phyloP scores from a whole-genome alignment of 2,113 vertebrate species.

The Phylloscopus trochiloides region DNA sequence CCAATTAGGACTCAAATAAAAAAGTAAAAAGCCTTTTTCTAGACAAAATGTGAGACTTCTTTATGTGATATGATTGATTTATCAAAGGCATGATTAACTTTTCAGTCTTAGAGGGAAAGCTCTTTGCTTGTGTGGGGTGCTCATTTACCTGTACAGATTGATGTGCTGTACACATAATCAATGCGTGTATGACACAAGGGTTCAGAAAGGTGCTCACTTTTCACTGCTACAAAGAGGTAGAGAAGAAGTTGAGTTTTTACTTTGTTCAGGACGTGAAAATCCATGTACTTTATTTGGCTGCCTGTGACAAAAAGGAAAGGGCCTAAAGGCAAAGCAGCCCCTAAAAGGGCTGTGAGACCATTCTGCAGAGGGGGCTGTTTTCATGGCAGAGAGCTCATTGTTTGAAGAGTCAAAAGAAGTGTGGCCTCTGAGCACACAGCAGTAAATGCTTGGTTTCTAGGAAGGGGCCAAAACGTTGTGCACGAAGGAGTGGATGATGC shows the following conservation, averaged over 20 bases:
- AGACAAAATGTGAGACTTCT: neutral
- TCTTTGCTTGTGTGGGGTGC: neutral
- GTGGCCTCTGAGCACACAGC: neutral
- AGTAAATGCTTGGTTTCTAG: neutral
- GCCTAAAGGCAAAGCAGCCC: neutral
- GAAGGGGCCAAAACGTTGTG: neutral
- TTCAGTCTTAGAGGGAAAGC: neutral
- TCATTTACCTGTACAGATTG: neutral
- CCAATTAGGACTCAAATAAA: slow-evolving; percentile 7
- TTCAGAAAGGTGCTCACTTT: neutral
- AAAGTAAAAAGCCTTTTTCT: neutral
- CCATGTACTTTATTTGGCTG: neutral
- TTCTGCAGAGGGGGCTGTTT: neutral
- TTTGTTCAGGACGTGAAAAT: neutral
- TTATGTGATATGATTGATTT: neutral
- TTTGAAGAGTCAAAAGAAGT: neutral
- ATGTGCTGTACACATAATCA: neutral
- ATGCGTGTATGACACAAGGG: neutral
- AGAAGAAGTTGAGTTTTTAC: neutral
- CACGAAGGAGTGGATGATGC: neutral
- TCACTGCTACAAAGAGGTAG: neutral
- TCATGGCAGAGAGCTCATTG: neutral
- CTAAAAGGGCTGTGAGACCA: neutral
- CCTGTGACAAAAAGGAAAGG: neutral
- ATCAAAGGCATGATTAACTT: neutral